These are phyloP conservation scores for Petaurus breviceps DNA, from an alignment of 2,113 vertebrate species.

Conservation along the genomic window DNA sequence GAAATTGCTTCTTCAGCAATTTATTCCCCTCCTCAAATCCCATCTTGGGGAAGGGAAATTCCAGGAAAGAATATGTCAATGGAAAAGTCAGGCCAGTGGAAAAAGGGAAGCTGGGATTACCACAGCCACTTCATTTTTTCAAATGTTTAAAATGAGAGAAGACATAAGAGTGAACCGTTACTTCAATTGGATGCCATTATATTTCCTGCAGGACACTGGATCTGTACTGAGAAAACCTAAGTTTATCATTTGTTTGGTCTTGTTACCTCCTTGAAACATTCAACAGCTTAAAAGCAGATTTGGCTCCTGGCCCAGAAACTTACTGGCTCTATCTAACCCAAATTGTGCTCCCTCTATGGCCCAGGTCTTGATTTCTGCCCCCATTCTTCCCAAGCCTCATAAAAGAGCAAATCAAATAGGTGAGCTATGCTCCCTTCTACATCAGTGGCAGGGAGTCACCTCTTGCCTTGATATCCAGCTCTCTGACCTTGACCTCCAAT, in stretches of 20 bases:
- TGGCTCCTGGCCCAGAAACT: slow-evolving; percentile 69
- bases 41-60: neutral
- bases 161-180: neutral
- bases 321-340: neutral
- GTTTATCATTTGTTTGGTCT: slow-evolving; percentile 62
- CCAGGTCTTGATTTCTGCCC: slow-evolving; percentile 54
- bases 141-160: neutral
- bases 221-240: neutral
- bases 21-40: neutral
- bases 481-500: neutral
- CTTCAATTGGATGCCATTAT: neutral
- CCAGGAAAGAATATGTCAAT: slow-evolving; percentile 35
- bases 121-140: neutral
- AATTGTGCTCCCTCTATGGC: slow-evolving; percentile 10
- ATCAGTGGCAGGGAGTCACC: neutral
- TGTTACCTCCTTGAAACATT: slow-evolving; percentile 56
- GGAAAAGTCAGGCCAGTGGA: slow-evolving; percentile 50
- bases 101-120: neutral
- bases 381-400: neutral
- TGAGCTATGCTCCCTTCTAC: slow-evolving; percentile 7
- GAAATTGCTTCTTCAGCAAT: neutral
- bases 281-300: slow-evolving; percentile 60
- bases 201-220: slow-evolving; percentile 14
- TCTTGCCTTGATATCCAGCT: neutral
- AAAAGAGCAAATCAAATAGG: neutral